phyloP scores from a whole-genome alignment of 2,888 invertebrate species.

The Pollenia angustigena region DNA sequence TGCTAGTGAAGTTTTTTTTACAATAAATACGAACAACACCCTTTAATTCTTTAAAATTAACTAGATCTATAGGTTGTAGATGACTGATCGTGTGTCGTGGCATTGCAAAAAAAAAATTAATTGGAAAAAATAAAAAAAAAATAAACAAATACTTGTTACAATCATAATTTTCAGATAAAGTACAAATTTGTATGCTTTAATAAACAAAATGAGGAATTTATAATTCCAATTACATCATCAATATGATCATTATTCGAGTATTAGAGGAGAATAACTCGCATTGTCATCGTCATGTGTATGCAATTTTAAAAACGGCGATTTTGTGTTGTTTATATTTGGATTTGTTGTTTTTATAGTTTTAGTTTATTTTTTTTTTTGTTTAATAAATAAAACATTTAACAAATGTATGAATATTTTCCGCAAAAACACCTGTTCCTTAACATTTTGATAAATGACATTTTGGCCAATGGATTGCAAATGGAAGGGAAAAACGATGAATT shows the following conservation, averaged over 20 bases:
- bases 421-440: conserved; percentile 29
- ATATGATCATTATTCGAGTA: not conserved
- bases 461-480: not conserved
- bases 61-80: conserved; percentile 47
- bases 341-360: not conserved
- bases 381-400: not conserved
- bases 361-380: not conserved
- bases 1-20: conserved; percentile 4
- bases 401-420: not conserved
- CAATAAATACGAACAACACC: conserved; percentile 49
- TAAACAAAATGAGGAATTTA: conserved; percentile 61
- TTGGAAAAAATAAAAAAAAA: not conserved
- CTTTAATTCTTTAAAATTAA: conserved; percentile 68
- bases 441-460: conserved; percentile 17
- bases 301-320: conserved; percentile 12
- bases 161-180: conserved; percentile 51
- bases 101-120: not conserved
- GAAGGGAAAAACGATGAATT: not conserved
- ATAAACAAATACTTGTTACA: conserved; percentile 1
- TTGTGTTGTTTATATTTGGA: conserved; percentile 8
- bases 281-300: conserved; percentile 27
- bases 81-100: conserved; percentile 17
- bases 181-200: conserved; percentile 19
- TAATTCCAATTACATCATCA: conserved; percentile 65
- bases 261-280: not conserved